Percentiles rank a stretch among this genome's conserved stretches.
Conservation (phyloP, 2,888 invertebrate genomes). For the Cryptocephalus primarius region DNA sequence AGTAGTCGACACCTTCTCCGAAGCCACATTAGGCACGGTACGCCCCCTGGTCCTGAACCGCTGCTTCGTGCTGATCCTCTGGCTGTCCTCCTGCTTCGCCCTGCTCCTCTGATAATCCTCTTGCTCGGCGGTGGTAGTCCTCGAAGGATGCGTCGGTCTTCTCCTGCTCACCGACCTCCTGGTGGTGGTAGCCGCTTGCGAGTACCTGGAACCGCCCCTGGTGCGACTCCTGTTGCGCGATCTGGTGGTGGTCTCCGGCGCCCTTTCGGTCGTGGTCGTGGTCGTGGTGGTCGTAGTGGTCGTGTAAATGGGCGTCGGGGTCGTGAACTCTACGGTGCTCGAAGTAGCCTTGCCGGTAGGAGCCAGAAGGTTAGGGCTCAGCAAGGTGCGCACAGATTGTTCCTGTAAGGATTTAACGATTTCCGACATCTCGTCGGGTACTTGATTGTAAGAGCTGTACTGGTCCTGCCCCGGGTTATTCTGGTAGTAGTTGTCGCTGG, state of each 20-base stretch:
- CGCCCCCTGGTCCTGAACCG: slow-evolving; percentile 30
- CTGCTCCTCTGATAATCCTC: slow-evolving; percentile 10
- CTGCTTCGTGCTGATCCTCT: slow-evolving; percentile 16
- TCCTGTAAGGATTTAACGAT: slow-evolving; percentile 47
- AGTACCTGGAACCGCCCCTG: slow-evolving; percentile 36
- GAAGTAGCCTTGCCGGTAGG: slow-evolving; percentile 18
- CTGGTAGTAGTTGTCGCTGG: neutral
- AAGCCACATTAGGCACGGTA: slow-evolving; percentile 16
- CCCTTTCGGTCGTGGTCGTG: slow-evolving; percentile 20
- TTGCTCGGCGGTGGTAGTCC: slow-evolving; percentile 19
- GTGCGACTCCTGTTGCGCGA: slow-evolving; percentile 33
- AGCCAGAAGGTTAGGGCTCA: slow-evolving; percentile 28
- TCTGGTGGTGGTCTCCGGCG: slow-evolving; percentile 29
- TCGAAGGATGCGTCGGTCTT: slow-evolving; percentile 28
- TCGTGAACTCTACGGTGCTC: neutral
- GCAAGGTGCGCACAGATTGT: slow-evolving; percentile 30
- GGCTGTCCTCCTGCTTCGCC: slow-evolving; percentile 7
- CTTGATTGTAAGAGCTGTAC: neutral
- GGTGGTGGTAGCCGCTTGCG: slow-evolving; percentile 36
- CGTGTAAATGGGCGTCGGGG: slow-evolving; percentile 1
- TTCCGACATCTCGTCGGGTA: slow-evolving; percentile 1
- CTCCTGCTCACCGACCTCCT: slow-evolving; percentile 33
- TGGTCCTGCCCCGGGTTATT: neutral
- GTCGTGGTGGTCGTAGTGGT: slow-evolving; percentile 25
- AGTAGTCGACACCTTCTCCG: slow-evolving; percentile 20